Base-by-base conservation (phyloP, 2,113 vertebrate species). In the Litocranius walleri region DNA sequence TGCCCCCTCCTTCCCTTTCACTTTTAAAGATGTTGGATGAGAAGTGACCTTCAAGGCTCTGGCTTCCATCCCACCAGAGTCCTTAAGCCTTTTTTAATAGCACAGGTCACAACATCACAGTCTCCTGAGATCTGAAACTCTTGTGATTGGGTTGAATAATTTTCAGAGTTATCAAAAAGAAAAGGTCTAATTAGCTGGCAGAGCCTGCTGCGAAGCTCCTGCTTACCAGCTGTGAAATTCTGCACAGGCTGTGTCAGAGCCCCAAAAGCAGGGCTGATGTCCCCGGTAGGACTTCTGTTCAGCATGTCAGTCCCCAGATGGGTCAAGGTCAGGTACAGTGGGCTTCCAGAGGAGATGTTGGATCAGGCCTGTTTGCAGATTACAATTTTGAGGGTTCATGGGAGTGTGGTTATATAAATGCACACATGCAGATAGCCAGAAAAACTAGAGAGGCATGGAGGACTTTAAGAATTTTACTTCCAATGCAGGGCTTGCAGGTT, bases 141-240 rank as follows among this genome's bases (percentile, higher is more conserved):
- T 97, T 45, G 11, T 94, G 64, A 91, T 88, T 95, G 45, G 36
- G 33, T 25, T 54, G 3, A 88, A 88, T 94, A 95, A 94, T 96
- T 97, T 97, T 94, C 61, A 94, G 0, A 40, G 94, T 98, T 98
- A 98, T 98, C 97, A 81, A 93, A 95, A 96, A 40, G 64, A 97
- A 97, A 95, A 92, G 27, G 36, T 97, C 95, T 93, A 90, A 93
- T 97, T 97, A 96, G 85, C 96, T 88, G 91, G 81, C 88, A 97
- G 87, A 83, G 84, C 1, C 29, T 7, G 0, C 74, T 97, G 93
- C 96, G 54, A 97, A 95, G 64, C 97, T 97, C 92, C 80, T 96
- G 57, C 62, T 94, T 98, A 98, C 98, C 98, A 98, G 97, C 97
- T 98, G 97, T 93, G 97, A 98, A 97, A 98, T 98, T 98, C 98